Conservation (phyloP, 2,888 invertebrate genomes). For the Eugnorisma glareosa region DNA sequence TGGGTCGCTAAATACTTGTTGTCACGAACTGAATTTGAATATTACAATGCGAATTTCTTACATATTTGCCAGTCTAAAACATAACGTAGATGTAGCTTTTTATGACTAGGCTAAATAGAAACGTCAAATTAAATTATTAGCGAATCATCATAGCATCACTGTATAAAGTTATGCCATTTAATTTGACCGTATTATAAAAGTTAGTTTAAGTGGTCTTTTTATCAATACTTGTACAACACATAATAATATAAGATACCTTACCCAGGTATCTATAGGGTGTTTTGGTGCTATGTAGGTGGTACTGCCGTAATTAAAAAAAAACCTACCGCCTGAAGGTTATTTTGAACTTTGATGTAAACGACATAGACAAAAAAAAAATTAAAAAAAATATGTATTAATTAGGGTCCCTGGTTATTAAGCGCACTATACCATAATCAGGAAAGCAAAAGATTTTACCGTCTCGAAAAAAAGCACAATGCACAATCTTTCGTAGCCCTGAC, state of each 20-base stretch:
- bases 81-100: not conserved
- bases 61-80: constrained; percentile 59
- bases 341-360: not conserved
- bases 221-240: not conserved
- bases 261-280: not conserved
- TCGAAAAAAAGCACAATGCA: not conserved
- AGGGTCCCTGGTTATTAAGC: not conserved
- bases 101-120: not conserved
- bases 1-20: constrained; percentile 78
- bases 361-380: not conserved
- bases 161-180: not conserved
- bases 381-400: not conserved
- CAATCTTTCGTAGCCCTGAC: constrained; percentile 3
- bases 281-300: constrained; percentile 20
- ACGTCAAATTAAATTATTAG: not conserved
- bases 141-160: not conserved
- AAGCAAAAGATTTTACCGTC: constrained; percentile 12
- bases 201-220: not conserved
- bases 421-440: not conserved
- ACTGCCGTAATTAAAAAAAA: not conserved
- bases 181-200: not conserved
- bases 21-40: constrained; percentile 71
- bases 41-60: constrained; percentile 73
- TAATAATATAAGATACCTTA: not conserved
- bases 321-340: not conserved